phyloP scores from a whole-genome alignment of 1,140 invertebrate genomes.

The Calliphora vicina region DNA sequence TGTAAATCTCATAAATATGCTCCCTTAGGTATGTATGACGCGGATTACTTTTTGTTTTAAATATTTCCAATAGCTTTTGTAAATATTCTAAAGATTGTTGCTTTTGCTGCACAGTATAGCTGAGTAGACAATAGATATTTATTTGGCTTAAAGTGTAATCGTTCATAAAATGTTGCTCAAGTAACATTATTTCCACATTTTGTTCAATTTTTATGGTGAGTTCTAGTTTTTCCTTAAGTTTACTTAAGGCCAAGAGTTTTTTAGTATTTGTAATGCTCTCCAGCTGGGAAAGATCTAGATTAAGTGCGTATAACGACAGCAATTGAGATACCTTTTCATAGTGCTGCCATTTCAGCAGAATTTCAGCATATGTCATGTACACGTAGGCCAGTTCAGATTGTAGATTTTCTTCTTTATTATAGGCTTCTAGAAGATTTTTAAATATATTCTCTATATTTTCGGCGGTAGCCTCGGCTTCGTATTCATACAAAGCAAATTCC shows the following conservation, averaged over 20 bases:
- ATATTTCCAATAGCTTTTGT: conserved; percentile 50
- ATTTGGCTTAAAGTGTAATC: conserved; percentile 67
- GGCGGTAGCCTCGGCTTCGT: conserved; percentile 63
- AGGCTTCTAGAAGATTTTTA: conserved; percentile 55
- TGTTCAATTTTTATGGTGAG: conserved; percentile 38
- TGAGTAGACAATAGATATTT: conserved; percentile 67
- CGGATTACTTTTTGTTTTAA: conserved; percentile 41
- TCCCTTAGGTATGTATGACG: conserved; percentile 59
- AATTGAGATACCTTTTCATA: background rate
- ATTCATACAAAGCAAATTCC: conserved; percentile 72
- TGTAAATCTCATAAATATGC: conserved; percentile 62
- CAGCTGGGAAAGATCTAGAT: background rate
- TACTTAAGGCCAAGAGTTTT: conserved; percentile 37
- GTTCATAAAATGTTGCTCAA: conserved; percentile 64
- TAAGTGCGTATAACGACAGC: background rate
- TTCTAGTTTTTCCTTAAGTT: conserved; percentile 36
- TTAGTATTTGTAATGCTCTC: conserved; percentile 1
- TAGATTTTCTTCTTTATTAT: conserved; percentile 48
- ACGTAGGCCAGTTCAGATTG: conserved; percentile 44
- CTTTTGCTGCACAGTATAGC: conserved; percentile 61
- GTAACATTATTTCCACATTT: conserved; percentile 42
- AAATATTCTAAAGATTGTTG: conserved; percentile 55
- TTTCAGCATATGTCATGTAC: conserved; percentile 47
- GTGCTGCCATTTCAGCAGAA: conserved; percentile 41
- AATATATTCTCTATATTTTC: conserved; percentile 64